Evolutionary conservation across 2,888 invertebrate species (phyloP).

Genomic region (Nymphalis urticae): DNA sequence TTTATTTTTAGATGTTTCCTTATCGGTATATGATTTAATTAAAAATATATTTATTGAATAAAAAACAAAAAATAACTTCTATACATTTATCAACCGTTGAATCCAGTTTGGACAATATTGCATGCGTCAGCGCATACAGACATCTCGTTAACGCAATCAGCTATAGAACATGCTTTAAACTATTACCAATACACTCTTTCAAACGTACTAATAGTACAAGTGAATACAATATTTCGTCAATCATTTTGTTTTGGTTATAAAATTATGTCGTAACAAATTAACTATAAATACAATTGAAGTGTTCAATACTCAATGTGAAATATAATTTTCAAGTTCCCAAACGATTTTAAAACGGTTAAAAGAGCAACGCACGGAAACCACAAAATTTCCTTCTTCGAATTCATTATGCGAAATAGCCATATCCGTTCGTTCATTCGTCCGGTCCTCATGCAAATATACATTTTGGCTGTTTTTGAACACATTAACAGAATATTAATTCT

Average conservation of each 20-base stretch:
- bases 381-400: slow-evolving; percentile 56
- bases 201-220: not conserved
- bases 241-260: too few relatives aligned
- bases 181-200: not conserved
- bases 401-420: slow-evolving; percentile 65
- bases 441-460: slow-evolving; percentile 49
- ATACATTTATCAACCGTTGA: too few relatives aligned
- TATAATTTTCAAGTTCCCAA: slow-evolving; percentile 1
- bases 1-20: too few relatives aligned
- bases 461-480: slow-evolving; percentile 38
- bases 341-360: slow-evolving; percentile 13
- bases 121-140: too few relatives aligned
- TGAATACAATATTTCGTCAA: too few relatives aligned
- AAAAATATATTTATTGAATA: too few relatives aligned
- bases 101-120: too few relatives aligned
- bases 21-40: too few relatives aligned
- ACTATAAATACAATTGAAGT: not conserved
- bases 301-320: not conserved
- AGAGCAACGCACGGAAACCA: slow-evolving; percentile 42
- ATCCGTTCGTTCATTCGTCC: slow-evolving; percentile 72
- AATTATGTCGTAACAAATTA: too few relatives aligned
- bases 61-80: too few relatives aligned
- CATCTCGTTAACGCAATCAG: too few relatives aligned
- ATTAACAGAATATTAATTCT: slow-evolving; percentile 13
- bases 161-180: too few relatives aligned